These are phyloP conservation scores for Acrocephalus scirpaceus DNA, from an alignment of 2,797 vertebrate genomes.

Conservation along the genomic window DNA sequence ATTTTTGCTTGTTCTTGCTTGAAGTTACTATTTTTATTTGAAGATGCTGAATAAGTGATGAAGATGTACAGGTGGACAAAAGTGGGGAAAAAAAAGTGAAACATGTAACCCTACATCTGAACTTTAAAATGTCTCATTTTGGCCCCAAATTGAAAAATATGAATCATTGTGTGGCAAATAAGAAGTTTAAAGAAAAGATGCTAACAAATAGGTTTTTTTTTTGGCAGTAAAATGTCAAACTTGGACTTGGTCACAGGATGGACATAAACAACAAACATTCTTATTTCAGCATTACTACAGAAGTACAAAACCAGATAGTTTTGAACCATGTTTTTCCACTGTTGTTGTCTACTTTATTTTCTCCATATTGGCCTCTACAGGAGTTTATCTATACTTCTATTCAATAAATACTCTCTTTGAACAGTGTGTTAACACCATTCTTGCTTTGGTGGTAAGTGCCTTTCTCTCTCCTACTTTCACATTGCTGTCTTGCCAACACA, in stretches of 20 bases:
- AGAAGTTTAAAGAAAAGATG: not conserved
- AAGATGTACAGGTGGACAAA: not conserved
- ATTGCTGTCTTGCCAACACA: not conserved
- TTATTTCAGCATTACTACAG: not conserved
- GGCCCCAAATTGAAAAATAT: not conserved
- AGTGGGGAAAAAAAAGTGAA: not conserved
- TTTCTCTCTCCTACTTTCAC: not conserved
- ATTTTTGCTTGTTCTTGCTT: not conserved
- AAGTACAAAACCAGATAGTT: not conserved
- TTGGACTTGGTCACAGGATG: not conserved
- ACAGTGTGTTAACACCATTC: not conserved
- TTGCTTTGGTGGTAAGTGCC: not conserved
- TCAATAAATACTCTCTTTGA: not conserved
- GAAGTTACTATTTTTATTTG: not conserved
- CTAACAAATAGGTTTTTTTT: not conserved
- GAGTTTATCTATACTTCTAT: not conserved
- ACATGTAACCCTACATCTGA: fast-evolving
- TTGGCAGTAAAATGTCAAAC: not conserved
- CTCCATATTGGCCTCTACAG: not conserved
- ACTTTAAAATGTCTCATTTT: not conserved
- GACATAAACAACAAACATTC: not conserved
- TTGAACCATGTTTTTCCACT: not conserved
- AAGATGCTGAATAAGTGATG: not conserved
- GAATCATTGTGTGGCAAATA: not conserved
- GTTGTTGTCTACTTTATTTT: not conserved